Evolutionary conservation across 2,113 vertebrate genomes (phyloP).

Genomic region (Cyphomyrus plagiostoma): DNA sequence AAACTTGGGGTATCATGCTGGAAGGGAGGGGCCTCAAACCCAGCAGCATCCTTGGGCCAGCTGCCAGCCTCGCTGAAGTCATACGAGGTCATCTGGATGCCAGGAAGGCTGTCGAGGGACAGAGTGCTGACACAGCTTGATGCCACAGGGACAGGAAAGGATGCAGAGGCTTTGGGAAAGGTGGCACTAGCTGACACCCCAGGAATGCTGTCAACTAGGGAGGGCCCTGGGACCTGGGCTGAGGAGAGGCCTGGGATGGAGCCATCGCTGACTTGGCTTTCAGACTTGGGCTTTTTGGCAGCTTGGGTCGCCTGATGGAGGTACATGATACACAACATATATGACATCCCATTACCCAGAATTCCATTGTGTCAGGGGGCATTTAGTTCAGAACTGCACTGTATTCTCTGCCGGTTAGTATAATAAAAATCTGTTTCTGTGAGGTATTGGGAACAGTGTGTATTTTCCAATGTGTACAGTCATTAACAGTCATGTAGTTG

Average conservation of each 20-base stretch:
- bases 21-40: constrained; percentile 70
- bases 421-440: neutral
- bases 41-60: constrained; percentile 64
- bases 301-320: constrained; percentile 78
- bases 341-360: neutral
- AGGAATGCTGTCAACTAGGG: constrained; percentile 76
- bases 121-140: constrained; percentile 71
- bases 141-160: constrained; percentile 72
- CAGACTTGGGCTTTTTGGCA: constrained; percentile 87
- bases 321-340: neutral
- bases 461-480: neutral
- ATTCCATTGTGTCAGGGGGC: neutral
- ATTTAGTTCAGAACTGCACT: neutral
- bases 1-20: constrained; percentile 69
- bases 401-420: neutral
- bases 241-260: constrained; percentile 73
- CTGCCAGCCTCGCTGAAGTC: constrained; percentile 73
- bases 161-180: constrained; percentile 74
- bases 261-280: constrained; percentile 69
- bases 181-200: constrained; percentile 66
- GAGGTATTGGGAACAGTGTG: neutral
- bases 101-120: constrained; percentile 66
- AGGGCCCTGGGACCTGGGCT: constrained; percentile 71
- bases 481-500: neutral
- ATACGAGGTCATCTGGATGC: constrained; percentile 70